phyloP scores from a whole-genome alignment of 2,797 vertebrate species.

The Acanthurus leucopareius region DNA sequence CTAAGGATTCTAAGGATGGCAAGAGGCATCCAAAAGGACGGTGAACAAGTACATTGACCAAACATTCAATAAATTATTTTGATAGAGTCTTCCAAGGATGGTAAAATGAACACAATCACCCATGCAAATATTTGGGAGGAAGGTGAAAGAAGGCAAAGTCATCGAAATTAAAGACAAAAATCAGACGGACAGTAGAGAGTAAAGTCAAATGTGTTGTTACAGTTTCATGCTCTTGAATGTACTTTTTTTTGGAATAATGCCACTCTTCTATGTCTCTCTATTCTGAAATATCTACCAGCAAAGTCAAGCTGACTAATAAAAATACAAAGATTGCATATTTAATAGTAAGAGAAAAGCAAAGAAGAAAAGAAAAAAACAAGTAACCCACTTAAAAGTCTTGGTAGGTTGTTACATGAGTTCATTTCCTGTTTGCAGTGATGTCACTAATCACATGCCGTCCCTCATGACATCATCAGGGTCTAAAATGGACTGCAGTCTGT shows the following conservation, averaged over 20 bases:
- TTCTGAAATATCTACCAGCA: too few species aligned
- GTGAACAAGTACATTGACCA: conserved; percentile 1
- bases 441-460: conserved; percentile 46
- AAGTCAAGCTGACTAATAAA: too few species aligned
- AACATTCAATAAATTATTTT: neutral
- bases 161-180: neutral
- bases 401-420: neutral
- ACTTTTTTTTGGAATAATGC: too few species aligned
- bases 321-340: too few species aligned
- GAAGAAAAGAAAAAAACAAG: neutral
- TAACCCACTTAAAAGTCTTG: neutral
- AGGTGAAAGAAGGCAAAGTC: neutral
- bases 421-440: conserved; percentile 61
- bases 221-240: too few species aligned
- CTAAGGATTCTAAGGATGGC: conserved; percentile 28
- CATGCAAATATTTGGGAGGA: neutral
- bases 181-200: neutral
- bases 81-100: neutral
- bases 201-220: too few species aligned
- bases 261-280: too few species aligned
- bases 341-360: neutral
- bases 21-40: conserved; percentile 9
- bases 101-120: neutral
- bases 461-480: conserved; percentile 61
- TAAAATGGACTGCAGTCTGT: conserved; percentile 53